Percentiles rank a stretch among this genome's conserved stretches.
Evolutionary conservation across 2,888 invertebrate species (phyloP).

Genomic region (Dynastes maya): DNA sequence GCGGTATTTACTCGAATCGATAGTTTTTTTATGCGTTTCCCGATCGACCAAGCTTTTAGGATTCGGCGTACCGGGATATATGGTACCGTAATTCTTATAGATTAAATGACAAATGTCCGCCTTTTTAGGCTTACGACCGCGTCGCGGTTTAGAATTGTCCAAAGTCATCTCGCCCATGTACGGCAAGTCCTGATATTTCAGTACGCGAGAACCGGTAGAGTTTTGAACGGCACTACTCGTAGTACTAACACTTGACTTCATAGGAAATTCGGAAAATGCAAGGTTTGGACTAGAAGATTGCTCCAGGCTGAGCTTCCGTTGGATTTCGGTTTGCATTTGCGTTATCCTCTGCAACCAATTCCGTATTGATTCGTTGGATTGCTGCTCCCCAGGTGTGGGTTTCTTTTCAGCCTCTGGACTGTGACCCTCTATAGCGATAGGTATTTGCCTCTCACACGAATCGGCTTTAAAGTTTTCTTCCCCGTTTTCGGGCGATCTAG

Average conservation of each 20-base stretch:
- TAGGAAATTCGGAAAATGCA: conserved; percentile 51
- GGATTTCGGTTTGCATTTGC: conserved; percentile 78
- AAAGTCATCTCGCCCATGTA: conserved; percentile 95
- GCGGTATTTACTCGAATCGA: conserved; percentile 53
- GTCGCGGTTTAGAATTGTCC: conserved; percentile 88
- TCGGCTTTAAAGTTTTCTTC: conserved; percentile 38
- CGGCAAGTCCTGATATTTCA: conserved; percentile 87
- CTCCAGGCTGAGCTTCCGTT: conserved; percentile 64
- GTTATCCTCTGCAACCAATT: conserved; percentile 85
- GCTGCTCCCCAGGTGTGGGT: conserved; percentile 67
- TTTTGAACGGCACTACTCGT: conserved; percentile 59
- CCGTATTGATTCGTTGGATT: conserved; percentile 79
- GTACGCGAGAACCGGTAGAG: conserved; percentile 69
- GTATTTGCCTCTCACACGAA: background rate
- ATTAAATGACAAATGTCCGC: conserved; percentile 93
- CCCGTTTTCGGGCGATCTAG: conserved; percentile 74
- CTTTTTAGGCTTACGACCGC: conserved; percentile 92
- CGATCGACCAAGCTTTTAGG: conserved; percentile 72
- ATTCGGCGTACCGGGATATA: conserved; percentile 83
- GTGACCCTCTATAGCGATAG: background rate
- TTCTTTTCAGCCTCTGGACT: conserved; percentile 35
- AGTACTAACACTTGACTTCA: conserved; percentile 62
- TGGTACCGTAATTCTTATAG: conserved; percentile 93
- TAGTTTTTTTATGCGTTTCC: conserved; percentile 52
- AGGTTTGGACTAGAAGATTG: conserved; percentile 44